These are phyloP conservation scores for Apostichopus japonicus DNA, from an alignment of 35 echinoderm and acorn worm genomes.

Conservation along the genomic window DNA sequence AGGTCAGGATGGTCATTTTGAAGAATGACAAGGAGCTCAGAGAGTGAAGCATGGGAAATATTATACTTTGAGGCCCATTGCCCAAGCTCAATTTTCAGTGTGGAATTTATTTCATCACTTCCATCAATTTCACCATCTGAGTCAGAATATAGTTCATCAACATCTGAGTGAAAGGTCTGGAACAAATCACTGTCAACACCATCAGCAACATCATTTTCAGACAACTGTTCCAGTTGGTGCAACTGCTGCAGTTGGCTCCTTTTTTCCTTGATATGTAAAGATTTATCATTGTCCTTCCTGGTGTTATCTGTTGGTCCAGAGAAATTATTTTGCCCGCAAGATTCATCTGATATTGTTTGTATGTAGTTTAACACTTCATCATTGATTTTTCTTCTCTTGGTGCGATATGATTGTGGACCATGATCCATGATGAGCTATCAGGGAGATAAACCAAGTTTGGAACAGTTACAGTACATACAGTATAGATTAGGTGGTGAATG, in stretches of 20 bases:
- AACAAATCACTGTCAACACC: background rate
- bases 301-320: background rate
- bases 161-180: background rate
- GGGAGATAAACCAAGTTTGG: no score
- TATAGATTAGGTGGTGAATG: no score
- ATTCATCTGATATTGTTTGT: constrained; percentile 6
- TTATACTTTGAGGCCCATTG: no score
- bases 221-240: background rate
- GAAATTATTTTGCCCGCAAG: background rate
- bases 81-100: background rate
- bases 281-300: background rate
- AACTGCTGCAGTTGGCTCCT: background rate
- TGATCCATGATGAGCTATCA: no score
- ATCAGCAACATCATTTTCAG: background rate
- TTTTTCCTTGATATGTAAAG: background rate
- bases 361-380: background rate
- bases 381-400: constrained; percentile 13
- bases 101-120: background rate
- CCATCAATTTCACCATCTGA: background rate
- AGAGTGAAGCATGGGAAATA: constrained; percentile 7
- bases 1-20: constrained; percentile 12
- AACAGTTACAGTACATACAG: no score
- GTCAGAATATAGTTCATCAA: no score
- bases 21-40: constrained; percentile 2
- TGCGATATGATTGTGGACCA: background rate